Evolutionary conservation across 2,113 vertebrate genomes (phyloP).

Genomic region (Triplophysa tibetana): DNA sequence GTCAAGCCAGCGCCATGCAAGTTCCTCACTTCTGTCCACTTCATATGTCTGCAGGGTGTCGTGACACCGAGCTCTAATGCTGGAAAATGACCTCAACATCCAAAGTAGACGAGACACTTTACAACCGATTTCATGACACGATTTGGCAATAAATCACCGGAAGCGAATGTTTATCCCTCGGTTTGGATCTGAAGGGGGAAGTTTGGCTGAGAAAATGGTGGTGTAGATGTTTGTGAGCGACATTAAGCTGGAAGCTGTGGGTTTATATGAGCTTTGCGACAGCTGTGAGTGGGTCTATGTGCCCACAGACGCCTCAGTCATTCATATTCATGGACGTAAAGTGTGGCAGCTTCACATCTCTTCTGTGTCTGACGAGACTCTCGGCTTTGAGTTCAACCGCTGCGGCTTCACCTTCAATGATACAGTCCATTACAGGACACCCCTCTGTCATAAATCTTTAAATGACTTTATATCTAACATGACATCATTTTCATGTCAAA

Average conservation of each 20-base stretch:
- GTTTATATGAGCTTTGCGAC: conserved; percentile 16
- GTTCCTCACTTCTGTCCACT: neutral
- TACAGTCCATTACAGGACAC: neutral
- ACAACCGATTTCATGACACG: conserved; percentile 12
- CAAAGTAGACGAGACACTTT: conserved; percentile 8
- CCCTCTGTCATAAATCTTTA: no score
- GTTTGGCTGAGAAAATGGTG: neutral
- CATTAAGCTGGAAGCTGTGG: neutral
- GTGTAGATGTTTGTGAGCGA: neutral
- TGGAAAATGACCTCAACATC: neutral
- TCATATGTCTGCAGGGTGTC: conserved; percentile 5
- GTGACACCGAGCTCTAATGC: conserved; percentile 1
- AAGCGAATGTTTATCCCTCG: neutral
- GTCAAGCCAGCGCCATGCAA: neutral
- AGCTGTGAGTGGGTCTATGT: neutral
- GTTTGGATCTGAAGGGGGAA: neutral
- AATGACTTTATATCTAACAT: no score
- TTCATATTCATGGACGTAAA: neutral
- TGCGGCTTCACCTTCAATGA: neutral
- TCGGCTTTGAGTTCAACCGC: neutral
- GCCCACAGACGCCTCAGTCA: neutral
- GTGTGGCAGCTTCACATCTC: neutral
- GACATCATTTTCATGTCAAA: no score
- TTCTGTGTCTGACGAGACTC: neutral
- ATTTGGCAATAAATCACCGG: neutral